Evolutionary conservation across 2,888 invertebrate genomes (phyloP), one percentile per base, ranked within the genome.

Genomic region (Periphyllus acericola): DNA sequence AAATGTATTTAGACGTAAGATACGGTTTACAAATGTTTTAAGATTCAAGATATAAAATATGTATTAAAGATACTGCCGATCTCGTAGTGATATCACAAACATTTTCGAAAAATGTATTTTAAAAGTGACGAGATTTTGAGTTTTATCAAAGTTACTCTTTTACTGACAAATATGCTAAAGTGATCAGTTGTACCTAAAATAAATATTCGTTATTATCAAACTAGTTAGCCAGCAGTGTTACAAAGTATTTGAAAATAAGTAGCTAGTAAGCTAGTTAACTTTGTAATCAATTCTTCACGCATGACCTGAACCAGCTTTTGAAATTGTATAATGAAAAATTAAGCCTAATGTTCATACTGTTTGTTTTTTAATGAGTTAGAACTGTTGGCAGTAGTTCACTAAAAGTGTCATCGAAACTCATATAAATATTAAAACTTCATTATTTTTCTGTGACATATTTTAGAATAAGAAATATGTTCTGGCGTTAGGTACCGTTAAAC

Each of bases 401-500:
- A 25, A 55, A 74, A 36, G 60, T 66, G 29, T 36, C 40, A 14
- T 36, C 9, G 60, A 40, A 75, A 83, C 75, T 66, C 25, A 32
- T 14, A 40, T 83, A 83, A 60, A 75, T 75, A 40, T 66, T 75
- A 60, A 75, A 83, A 36, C 21, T 74, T 74, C n/a, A 55, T 74
- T n/a, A 83, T 83, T 83, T 68, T 29, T 68, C 9, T 8, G 36
- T 4, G 36, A 36, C n/a, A n/a, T 17, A 55, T 32, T 55, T 79
- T 79, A 1, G 4, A 55, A 25, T 79, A 55, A 14, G 5, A 34
- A 25, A 0, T 40, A 40, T 40, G 40, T 40, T 40, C n/a, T n/a
- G n/a, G n/a, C n/a, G n/a, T n/a, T n/a, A n/a, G n/a, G n/a, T n/a
- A 40, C 40, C 9, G 8, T 9, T 40, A 32, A 29, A 32, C 17